These are phyloP conservation scores for Leptogaster cylindrica DNA, from an alignment of 2,888 invertebrate genomes.

Conservation along the genomic window DNA sequence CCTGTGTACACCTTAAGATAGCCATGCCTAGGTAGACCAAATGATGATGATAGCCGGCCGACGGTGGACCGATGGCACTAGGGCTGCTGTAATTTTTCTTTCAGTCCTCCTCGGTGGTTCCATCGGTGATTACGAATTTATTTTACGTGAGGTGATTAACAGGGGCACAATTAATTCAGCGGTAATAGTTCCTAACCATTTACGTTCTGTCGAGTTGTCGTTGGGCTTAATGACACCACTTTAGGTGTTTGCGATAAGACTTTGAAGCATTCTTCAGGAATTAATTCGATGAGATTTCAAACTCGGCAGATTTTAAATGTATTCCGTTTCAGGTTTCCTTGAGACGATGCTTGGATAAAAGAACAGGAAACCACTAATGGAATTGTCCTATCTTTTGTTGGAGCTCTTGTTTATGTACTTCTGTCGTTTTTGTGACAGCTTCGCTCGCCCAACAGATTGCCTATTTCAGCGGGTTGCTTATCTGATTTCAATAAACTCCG, in stretches of 20 bases:
- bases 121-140: conserved; percentile 32
- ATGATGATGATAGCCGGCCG: neutral
- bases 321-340: too few species aligned
- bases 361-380: conserved; percentile 4
- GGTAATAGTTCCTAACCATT: conserved; percentile 27
- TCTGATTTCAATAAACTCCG: conserved; percentile 33
- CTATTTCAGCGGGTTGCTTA: conserved; percentile 25
- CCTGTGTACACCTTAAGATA: conserved; percentile 19
- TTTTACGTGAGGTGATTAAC: conserved; percentile 30
- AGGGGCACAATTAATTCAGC: conserved; percentile 26
- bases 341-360: too few species aligned
- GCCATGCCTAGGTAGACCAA: neutral
- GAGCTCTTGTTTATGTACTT: conserved; percentile 4
- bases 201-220: conserved; percentile 34
- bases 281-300: conserved; percentile 21
- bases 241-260: conserved; percentile 40
- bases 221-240: conserved; percentile 39
- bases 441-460: neutral
- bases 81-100: conserved; percentile 31
- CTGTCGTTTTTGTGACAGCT: neutral
- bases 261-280: conserved; percentile 26
- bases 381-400: neutral
- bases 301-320: conserved; percentile 19
- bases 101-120: neutral
- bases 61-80: neutral